Base-by-base conservation (phyloP, 2,113 vertebrate genomes). In the Grus americana region DNA sequence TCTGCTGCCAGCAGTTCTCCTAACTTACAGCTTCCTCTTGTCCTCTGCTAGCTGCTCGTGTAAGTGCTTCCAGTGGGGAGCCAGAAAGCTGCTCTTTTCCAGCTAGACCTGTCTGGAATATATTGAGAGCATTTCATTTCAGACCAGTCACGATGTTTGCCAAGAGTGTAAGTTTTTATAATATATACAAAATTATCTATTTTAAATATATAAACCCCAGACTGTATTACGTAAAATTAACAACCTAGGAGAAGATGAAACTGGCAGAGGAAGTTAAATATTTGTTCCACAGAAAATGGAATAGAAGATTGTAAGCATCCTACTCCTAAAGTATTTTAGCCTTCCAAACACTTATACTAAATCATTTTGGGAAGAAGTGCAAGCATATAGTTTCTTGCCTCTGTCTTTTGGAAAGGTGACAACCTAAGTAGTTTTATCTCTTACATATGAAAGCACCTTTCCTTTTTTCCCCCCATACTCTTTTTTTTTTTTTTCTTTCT, bases 391-490 rank as follows among this genome's bases (percentile, higher is more conserved):
- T 11, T 76, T 76, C 11, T 44, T 65, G 18, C 4, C 3, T 76
- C 10, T 13, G 22, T 47, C 17, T 59, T 88, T 62, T 59, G 5
- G 8, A 61, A 79, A 46, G 11, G 5, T 38, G 27, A 68, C 9
- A 3, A 57, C 17, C 13, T 24, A 87, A 63, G 12, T 9, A 65
- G 5, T 70, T 91, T 85, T 47, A 19, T 38, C 9, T 40, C 9
- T 32, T 50, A n/a, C 6, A n/a, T 10, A 22, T 27, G 13, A 85
- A 85, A 75, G 4, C 0, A 4, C 5, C 29, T 18, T 17, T 50
- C 27, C 26, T 18, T 17, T 50, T 27, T 11, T 23, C 7, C 29
- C 6, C 5, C 3, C 4, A 12, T 2, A 1, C 4, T 2, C 5
- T 23, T 47, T 42, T 49, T 17, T 42, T 42, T 42, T 44, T 58